Conservation (phyloP, 2,113 vertebrate species). For the Illadopsis cleaveri region DNA sequence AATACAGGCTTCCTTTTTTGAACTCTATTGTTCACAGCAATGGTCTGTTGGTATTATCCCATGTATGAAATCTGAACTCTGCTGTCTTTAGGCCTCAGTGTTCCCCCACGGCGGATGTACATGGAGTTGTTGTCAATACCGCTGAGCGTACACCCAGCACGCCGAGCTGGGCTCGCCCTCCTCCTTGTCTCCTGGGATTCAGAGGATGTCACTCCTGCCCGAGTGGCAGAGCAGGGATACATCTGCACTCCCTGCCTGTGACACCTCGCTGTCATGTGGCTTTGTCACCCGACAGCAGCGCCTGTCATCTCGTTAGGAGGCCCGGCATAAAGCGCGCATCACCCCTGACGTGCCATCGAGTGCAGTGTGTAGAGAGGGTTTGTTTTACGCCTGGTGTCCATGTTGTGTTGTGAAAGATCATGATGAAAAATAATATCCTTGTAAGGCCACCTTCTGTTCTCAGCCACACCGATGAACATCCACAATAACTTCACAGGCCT, state of each 20-base stretch:
- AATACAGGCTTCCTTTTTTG: background rate
- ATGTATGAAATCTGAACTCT: background rate
- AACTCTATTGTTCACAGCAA: background rate
- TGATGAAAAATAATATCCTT: background rate
- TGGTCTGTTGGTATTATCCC: background rate
- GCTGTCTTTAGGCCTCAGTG: background rate
- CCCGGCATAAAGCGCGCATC: conserved; percentile 2
- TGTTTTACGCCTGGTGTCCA: background rate
- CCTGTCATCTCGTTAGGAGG: conserved; percentile 56
- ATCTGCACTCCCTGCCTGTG: conserved; percentile 58
- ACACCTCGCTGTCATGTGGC: conserved; percentile 48
- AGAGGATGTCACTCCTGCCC: conserved; percentile 45
- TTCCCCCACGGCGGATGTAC: background rate
- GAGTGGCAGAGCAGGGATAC: conserved; percentile 40
- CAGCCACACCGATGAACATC: background rate
- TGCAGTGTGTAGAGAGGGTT: background rate
- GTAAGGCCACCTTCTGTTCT: background rate
- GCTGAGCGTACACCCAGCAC: background rate
- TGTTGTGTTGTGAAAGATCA: background rate
- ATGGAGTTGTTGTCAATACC: background rate
- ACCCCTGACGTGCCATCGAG: background rate
- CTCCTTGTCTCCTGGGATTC: conserved; percentile 39
- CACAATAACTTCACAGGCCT: background rate
- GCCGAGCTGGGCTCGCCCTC: background rate
- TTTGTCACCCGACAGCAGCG: conserved; percentile 39